Evolutionary conservation across 2,797 vertebrate species (phyloP).

Genomic region (Furcifer pardalis): DNA sequence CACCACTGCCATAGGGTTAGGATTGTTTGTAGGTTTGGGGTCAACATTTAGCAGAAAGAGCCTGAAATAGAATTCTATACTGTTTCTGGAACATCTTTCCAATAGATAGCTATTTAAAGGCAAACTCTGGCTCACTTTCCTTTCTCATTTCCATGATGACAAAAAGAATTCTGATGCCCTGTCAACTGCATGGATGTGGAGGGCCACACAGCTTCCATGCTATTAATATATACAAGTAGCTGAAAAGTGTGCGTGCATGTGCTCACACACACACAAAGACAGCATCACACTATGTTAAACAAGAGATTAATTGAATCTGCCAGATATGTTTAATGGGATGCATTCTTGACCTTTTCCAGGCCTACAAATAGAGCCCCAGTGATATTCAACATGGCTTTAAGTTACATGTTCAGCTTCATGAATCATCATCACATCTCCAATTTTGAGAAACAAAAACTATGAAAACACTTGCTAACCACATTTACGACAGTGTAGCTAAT

Average conservation of each 20-base stretch:
- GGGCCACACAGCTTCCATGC: constrained; percentile 11
- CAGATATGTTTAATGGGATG: constrained; percentile 28
- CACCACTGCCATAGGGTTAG: no score
- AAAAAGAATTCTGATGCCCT: constrained; percentile 42
- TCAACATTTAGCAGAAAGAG: background rate
- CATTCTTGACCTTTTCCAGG: constrained; percentile 62
- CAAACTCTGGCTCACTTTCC: constrained; percentile 50
- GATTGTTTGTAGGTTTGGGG: background rate
- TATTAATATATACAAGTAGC: constrained; percentile 32
- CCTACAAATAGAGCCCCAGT: constrained; percentile 39
- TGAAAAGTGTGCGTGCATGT: no score
- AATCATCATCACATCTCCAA: constrained; percentile 52
- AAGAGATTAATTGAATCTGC: constrained; percentile 49
- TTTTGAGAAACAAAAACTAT: constrained; percentile 34
- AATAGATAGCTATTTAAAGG: background rate
- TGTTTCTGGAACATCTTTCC: background rate
- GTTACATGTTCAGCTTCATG: constrained; percentile 42
- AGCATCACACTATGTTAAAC: constrained; percentile 33
- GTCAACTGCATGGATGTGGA: constrained; percentile 31
- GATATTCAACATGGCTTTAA: constrained; percentile 52
- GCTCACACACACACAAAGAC: constrained; percentile 22
- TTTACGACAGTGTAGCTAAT: constrained; percentile 38
- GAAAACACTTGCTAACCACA: constrained; percentile 49
- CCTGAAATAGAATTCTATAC: background rate
- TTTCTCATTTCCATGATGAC: constrained; percentile 66